Evolutionary conservation across 2,113 vertebrate genomes (phyloP), one percentile per base, ranked within the genome.

Genomic region (Colaptes auratus): DNA sequence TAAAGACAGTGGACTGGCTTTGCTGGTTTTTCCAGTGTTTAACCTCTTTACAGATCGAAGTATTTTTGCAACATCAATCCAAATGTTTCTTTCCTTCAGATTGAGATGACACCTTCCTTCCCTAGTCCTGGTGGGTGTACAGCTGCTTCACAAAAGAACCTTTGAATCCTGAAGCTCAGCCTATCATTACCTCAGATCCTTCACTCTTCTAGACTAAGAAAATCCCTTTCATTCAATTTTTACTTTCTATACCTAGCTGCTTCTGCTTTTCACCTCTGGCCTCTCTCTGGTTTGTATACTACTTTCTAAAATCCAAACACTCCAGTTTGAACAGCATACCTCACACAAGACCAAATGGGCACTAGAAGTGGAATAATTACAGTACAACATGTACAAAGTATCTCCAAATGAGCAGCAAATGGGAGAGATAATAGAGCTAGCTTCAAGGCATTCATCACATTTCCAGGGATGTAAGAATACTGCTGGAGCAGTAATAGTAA

Each of bases 301-400:
- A 60, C 53, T 58, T 82, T 27, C 61, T 79, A 61, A 82, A 82
- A 76, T 50, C 85, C n/a, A 46, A 55, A 58, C 42, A 24, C 35
- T 79, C 24, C 30, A 55, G 5, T 79, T 46, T 80, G 50, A 89
- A 79, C 36, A 85, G 35, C 2, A 0, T 23, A 56, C 2, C 1
- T 42, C 70, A 85, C 13, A 79, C 89, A 89, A 73, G 55, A 88
- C 27, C 52, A 89, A 94, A 76, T 0, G 2, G 42, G 33, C 66
- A 61, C 11, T 82, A 64, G n/a, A 65, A 83, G 81, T 21, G 77
- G 64, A 69, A 58, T 75, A 93, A 89, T 92, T 95, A 94, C 50
- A 59, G 59, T 70, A 73, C 66, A 87, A 52, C 11, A 36, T 72
- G 78, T 59, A 92, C 63, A 79, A 89, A 96, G 55, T 39, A 95